Conservation (phyloP, 2,888 invertebrate genomes). For the Tromatobia lineatoria region DNA sequence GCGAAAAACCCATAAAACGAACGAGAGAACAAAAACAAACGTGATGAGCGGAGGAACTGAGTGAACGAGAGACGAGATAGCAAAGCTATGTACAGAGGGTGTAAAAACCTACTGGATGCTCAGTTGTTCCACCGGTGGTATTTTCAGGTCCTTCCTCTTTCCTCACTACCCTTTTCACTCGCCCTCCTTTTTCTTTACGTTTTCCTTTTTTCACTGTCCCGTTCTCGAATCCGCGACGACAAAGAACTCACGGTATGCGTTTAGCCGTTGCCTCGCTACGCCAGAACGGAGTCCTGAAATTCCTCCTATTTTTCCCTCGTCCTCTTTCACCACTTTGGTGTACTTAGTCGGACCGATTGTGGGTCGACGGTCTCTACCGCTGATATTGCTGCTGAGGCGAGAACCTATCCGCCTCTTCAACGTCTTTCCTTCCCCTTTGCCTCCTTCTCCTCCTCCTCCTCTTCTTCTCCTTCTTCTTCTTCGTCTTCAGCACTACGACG, state of each 20-base stretch:
- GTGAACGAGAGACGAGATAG: neutral
- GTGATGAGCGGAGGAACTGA: neutral
- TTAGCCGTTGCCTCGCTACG: slow-evolving; percentile 20
- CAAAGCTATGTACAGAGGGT: neutral
- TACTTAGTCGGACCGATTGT: slow-evolving; percentile 7
- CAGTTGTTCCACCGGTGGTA: slow-evolving; percentile 24
- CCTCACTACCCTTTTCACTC: neutral
- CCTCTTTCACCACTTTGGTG: slow-evolving; percentile 6
- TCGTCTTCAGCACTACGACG: slow-evolving; percentile 21
- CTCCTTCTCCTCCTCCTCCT: slow-evolving; percentile 23
- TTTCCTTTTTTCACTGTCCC: slow-evolving; percentile 12
- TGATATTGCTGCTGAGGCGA: slow-evolving; percentile 18
- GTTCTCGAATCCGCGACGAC: slow-evolving; percentile 31
- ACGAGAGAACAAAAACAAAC: neutral
- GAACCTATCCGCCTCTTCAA: slow-evolving; percentile 16
- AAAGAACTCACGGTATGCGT: slow-evolving; percentile 53
- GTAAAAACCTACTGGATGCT: slow-evolving; percentile 23
- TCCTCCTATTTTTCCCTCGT: slow-evolving; percentile 55
- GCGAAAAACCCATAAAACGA: neutral
- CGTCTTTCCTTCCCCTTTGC: slow-evolving; percentile 12
- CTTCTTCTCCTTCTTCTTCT: slow-evolving; percentile 18
- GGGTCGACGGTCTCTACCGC: slow-evolving; percentile 7
- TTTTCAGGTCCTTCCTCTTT: slow-evolving; percentile 1
- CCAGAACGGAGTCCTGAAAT: slow-evolving; percentile 51
- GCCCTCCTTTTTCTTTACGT: neutral